phyloP scores from a whole-genome alignment of 2,797 vertebrate genomes.

The Lithobates sylvaticus region DNA sequence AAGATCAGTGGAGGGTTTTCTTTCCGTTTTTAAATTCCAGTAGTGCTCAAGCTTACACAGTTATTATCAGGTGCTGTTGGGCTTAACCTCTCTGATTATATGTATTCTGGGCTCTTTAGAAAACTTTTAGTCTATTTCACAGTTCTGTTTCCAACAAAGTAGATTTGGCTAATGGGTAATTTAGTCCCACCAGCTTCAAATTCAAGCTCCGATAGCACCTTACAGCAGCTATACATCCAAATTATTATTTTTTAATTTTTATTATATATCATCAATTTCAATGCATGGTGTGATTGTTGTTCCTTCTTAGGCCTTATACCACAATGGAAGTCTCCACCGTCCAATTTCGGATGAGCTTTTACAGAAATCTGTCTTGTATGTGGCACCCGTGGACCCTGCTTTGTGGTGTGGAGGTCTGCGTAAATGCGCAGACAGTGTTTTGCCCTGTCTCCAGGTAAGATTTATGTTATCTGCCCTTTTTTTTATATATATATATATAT shows the following conservation, averaged over 20 bases:
- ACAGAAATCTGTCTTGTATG: conserved; percentile 67
- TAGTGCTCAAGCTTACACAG: too few species aligned
- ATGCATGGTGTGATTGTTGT: background rate
- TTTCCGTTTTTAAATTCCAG: background rate
- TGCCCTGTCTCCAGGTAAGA: conserved; percentile 75
- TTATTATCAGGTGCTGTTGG: too few species aligned
- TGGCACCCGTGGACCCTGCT: conserved; percentile 71
- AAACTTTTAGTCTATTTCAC: too few species aligned
- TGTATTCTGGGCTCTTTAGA: too few species aligned
- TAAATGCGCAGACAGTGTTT: conserved; percentile 73
- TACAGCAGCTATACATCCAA: background rate
- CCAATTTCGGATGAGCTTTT: conserved; percentile 9
- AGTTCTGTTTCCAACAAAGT: too few species aligned
- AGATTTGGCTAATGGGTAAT: too few species aligned
- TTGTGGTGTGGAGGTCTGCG: conserved; percentile 74
- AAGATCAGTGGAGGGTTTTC: background rate
- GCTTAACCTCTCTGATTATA: too few species aligned
- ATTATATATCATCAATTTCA: background rate
- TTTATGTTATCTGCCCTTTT: too few species aligned
- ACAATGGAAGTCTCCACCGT: background rate
- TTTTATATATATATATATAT: too few species aligned
- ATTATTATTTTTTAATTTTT: background rate
- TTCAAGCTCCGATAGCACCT: background rate
- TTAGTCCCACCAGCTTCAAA: too few species aligned
- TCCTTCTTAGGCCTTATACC: conserved; percentile 1